phyloP scores from a whole-genome alignment of 2,797 vertebrate genomes.

The Acanthopagrus latus region DNA sequence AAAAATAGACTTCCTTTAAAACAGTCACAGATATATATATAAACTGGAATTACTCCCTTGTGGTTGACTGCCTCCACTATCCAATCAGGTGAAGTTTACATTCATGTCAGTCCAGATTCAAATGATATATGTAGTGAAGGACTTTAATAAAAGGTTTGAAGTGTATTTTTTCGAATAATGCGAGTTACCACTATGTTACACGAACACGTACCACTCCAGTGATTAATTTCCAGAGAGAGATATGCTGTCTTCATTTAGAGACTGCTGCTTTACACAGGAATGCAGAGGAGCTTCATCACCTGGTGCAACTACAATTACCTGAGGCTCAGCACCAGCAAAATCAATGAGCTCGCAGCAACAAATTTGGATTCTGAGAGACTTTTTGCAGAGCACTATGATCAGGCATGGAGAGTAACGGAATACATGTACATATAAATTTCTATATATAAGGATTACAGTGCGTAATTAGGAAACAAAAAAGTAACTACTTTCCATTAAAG shows the following conservation, averaged over 20 bases:
- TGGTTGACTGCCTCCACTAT: neutral
- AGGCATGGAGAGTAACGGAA: too few relatives aligned
- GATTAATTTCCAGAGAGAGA: neutral
- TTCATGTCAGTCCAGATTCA: neutral
- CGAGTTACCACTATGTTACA: neutral
- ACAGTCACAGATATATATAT: neutral
- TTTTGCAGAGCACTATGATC: too few relatives aligned
- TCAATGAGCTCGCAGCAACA: neutral
- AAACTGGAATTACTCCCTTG: neutral
- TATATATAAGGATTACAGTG: too few relatives aligned
- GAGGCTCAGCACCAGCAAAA: neutral
- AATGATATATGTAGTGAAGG: neutral
- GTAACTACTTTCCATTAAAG: too few relatives aligned
- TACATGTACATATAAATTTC: too few relatives aligned
- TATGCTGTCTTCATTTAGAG: neutral
- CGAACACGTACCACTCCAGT: neutral
- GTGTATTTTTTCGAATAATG: too few relatives aligned
- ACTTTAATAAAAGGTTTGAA: neutral
- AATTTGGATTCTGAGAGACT: too few relatives aligned
- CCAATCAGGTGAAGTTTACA: neutral
- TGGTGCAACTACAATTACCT: neutral
- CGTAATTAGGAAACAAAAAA: too few relatives aligned
- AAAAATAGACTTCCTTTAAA: slow-evolving; percentile 28
- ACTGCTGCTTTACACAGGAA: too few relatives aligned
- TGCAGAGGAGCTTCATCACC: neutral